A percentile compares a stretch with the other conserved stretches of the same genome.
Evolutionary conservation across 2,888 invertebrate species (phyloP).

Genomic region (Bembecia ichneumoniformis): DNA sequence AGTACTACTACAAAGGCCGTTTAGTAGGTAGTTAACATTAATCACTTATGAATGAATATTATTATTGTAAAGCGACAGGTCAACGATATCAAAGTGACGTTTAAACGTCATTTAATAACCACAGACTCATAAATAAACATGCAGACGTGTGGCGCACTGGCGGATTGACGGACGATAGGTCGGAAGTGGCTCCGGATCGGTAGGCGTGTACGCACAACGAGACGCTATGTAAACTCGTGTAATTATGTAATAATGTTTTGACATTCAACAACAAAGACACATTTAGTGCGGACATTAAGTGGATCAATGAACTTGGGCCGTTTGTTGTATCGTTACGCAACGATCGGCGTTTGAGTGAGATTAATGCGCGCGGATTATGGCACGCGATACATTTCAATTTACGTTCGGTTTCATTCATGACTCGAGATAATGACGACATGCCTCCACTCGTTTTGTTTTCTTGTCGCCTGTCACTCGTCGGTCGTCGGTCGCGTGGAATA

Average conservation of each 20-base stretch:
- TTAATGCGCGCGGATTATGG: constrained; percentile 71
- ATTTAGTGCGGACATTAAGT: constrained; percentile 68
- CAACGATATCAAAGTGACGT: constrained; percentile 62
- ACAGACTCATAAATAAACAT: constrained; percentile 69
- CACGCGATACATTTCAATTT: constrained; percentile 72
- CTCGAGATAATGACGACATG: constrained; percentile 60
- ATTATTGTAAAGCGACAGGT: constrained; percentile 60
- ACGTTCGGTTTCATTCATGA: constrained; percentile 70
- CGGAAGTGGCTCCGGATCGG: constrained; percentile 20
- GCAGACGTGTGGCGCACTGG: constrained; percentile 43
- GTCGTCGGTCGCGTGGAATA: constrained; percentile 16
- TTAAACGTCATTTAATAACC: constrained; percentile 69
- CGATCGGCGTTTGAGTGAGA: constrained; percentile 68
- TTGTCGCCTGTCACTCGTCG: constrained; percentile 33
- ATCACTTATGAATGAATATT: constrained; percentile 62
- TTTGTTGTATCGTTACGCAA: constrained; percentile 64
- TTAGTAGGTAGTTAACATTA: constrained; percentile 64
- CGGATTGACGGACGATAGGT: constrained; percentile 1
- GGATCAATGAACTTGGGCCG: constrained; percentile 72
- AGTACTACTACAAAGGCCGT: constrained; percentile 61
- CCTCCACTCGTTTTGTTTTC: constrained; percentile 56
- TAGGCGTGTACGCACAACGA: constrained; percentile 28
- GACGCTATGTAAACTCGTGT: constrained; percentile 44
- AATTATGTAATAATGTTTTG: constrained; percentile 68
- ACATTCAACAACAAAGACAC: constrained; percentile 66